Evolutionary conservation across 1,140 invertebrate species (phyloP).

Genomic region (Hylyphantes graminicola): DNA sequence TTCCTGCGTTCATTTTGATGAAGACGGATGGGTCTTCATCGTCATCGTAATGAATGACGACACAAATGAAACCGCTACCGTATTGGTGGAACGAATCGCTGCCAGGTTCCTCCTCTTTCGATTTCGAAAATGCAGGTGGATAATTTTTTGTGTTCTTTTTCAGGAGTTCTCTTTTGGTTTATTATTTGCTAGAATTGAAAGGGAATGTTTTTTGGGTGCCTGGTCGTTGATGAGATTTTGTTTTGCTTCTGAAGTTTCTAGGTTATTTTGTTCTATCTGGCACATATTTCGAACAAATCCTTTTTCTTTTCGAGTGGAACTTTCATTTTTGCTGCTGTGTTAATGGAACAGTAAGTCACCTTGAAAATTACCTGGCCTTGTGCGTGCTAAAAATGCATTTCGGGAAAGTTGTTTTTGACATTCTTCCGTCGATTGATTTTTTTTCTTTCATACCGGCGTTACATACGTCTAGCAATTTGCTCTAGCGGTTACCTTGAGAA

Average conservation of each 20-base stretch:
- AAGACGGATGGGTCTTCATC: conserved; percentile 37
- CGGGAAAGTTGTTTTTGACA: too few species aligned
- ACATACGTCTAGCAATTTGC: too few species aligned
- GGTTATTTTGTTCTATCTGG: conserved; percentile 2
- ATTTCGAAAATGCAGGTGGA: conserved; percentile 31
- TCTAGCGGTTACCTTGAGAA: too few species aligned
- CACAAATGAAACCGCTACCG: conserved; percentile 1
- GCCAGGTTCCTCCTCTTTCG: conserved; percentile 18
- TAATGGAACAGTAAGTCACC: too few species aligned
- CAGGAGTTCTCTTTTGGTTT: neutral
- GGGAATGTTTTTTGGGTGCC: conserved; percentile 3
- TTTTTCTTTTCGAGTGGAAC: neutral
- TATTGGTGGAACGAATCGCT: conserved; percentile 2
- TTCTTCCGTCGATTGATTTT: too few species aligned
- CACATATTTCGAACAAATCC: neutral
- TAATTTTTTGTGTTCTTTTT: neutral
- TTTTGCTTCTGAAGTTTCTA: neutral
- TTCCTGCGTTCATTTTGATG: conserved; percentile 38
- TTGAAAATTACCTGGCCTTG: too few species aligned
- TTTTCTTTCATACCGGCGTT: too few species aligned
- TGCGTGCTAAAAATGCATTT: too few species aligned
- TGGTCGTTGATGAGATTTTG: conserved; percentile 8
- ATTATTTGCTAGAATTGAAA: conserved; percentile 4
- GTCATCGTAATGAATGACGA: conserved; percentile 2
- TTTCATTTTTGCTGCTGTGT: too few species aligned